Conservation (phyloP, 2,888 invertebrate species). For the Keiferia lycopersicella region DNA sequence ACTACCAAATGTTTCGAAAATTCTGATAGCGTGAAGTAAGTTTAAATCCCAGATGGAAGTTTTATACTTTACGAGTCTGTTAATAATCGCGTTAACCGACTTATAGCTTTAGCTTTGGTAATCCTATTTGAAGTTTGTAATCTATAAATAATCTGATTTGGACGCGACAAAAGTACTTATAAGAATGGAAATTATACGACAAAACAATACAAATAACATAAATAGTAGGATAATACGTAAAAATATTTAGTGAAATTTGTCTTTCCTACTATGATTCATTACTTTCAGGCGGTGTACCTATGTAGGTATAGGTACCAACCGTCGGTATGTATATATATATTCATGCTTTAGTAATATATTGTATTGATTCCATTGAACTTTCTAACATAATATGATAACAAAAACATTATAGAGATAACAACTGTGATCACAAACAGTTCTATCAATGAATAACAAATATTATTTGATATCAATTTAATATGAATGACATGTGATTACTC, state of each 20-base stretch:
- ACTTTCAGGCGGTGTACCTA: too few species aligned
- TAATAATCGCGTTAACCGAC: conserved; percentile 13
- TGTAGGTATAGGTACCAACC: too few species aligned
- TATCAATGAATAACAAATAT: neutral
- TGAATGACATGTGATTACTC: neutral
- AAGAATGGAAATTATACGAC: neutral
- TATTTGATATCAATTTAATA: neutral
- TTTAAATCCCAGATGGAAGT: neutral
- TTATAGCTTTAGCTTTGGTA: conserved; percentile 10
- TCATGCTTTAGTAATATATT: too few species aligned
- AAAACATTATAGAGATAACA: neutral
- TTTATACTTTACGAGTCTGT: conserved; percentile 1
- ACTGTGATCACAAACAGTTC: neutral
- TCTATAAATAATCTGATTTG: neutral
- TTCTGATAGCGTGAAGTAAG: conserved; percentile 1
- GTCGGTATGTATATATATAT: too few species aligned
- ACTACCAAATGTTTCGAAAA: conserved; percentile 13
- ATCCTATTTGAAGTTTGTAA: conserved; percentile 9
- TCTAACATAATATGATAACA: neutral
- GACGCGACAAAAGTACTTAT: neutral
- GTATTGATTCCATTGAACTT: neutral
- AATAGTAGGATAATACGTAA: too few species aligned
- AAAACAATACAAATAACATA: neutral
- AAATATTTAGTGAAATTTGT: too few species aligned
- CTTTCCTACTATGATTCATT: too few species aligned